Evolutionary conservation across 2,113 vertebrate species (phyloP).

Genomic region (Physeter macrocephalus): DNA sequence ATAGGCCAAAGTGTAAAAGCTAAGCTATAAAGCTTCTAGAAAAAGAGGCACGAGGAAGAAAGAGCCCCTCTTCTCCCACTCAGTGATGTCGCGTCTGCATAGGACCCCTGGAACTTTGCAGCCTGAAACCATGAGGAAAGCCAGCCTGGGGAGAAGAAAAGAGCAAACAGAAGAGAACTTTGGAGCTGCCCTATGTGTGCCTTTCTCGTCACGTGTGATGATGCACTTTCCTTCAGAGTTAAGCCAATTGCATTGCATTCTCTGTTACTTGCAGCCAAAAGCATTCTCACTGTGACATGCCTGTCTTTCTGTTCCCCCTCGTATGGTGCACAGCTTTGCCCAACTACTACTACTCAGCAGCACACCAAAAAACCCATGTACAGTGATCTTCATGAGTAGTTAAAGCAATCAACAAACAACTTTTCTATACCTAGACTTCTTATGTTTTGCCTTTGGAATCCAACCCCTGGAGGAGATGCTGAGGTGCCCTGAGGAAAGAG

Average conservation of each 20-base stretch:
- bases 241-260: rapidly evolving
- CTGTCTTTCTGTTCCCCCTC: neutral
- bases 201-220: rapidly evolving
- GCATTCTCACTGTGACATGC: rapidly evolving
- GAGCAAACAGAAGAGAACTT: rapidly evolving
- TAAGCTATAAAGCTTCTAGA: neutral
- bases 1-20: neutral
- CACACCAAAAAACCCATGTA: neutral
- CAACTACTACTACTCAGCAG: neutral
- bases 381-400: neutral
- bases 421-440: neutral
- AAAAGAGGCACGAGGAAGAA: neutral
- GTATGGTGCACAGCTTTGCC: rapidly evolving
- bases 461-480: neutral
- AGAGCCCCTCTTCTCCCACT: neutral
- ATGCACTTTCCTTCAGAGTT: neutral
- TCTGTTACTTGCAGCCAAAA: neutral
- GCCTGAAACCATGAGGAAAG: neutral
- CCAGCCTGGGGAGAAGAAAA: neutral
- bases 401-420: neutral
- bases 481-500: neutral
- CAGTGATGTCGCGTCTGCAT: neutral
- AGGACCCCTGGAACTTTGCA: neutral
- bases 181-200: rapidly evolving
- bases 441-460: neutral